Evolutionary conservation across 2,113 vertebrate genomes (phyloP).

Genomic region (Nyctibius bracteatus): DNA sequence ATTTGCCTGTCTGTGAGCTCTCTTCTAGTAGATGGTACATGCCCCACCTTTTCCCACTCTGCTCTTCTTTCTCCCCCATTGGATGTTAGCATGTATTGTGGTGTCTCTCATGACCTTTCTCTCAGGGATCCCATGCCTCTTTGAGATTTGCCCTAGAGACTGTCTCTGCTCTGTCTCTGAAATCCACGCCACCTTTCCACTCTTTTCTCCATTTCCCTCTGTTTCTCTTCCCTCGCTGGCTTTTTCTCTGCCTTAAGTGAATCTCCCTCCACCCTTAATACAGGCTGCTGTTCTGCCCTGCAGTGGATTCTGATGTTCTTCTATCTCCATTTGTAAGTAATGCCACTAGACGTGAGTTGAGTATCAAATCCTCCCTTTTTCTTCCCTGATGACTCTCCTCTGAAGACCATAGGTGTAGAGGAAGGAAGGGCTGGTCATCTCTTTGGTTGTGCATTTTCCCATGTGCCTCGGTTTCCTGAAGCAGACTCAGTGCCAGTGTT

Average conservation of each 20-base stretch:
- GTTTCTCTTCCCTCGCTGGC: not conserved
- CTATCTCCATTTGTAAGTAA: not conserved
- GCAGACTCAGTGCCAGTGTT: not conserved
- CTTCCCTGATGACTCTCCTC: not conserved
- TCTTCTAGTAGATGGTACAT: not conserved
- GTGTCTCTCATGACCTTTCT: not conserved
- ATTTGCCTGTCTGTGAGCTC: not conserved
- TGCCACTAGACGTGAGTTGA: not conserved
- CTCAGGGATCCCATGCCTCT: not conserved
- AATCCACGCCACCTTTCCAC: not conserved
- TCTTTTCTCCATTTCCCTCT: not conserved
- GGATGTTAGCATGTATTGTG: not conserved
- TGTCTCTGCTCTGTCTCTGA: not conserved
- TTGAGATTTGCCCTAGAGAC: not conserved
- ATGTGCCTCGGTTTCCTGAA: not conserved
- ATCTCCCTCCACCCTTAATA: not conserved
- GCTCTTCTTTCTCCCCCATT: not conserved
- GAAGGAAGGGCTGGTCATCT: not conserved
- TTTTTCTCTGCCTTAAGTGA: not conserved
- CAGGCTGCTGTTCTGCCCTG: not conserved
- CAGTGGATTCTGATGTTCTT: not conserved
- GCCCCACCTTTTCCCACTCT: not conserved
- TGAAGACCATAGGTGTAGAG: not conserved
- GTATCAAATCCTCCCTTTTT: not conserved
- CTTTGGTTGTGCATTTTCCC: not conserved